phyloP scores from a whole-genome alignment of 2,888 invertebrate species.

The Xanthorhoe designata region DNA sequence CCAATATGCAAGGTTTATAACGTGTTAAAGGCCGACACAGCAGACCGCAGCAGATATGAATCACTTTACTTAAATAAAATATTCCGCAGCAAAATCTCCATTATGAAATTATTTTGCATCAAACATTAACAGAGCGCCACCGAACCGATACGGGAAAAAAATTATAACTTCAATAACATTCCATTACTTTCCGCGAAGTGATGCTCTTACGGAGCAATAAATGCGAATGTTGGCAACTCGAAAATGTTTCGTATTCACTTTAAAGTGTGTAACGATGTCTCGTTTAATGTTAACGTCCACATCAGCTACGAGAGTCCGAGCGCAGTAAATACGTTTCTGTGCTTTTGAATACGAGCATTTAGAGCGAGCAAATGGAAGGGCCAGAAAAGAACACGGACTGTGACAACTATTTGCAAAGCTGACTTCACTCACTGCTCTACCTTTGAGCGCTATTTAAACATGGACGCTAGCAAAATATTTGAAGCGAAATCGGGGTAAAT shows the following conservation, averaged over 20 bases:
- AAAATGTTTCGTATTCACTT: conserved; percentile 36
- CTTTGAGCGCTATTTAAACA: conserved; percentile 45
- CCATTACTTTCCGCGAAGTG: conserved; percentile 42
- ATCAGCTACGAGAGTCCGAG: conserved; percentile 22
- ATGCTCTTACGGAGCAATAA: conserved; percentile 43
- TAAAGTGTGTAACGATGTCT: conserved; percentile 23
- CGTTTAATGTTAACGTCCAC: conserved; percentile 31
- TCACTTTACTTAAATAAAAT: conserved; percentile 51
- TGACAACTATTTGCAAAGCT: conserved; percentile 54
- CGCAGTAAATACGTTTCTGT: conserved; percentile 18
- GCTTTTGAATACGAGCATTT: conserved; percentile 53
- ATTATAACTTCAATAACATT: conserved; percentile 50
- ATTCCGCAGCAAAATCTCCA: conserved; percentile 35
- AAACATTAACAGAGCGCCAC: conserved; percentile 30
- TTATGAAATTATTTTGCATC: conserved; percentile 46
- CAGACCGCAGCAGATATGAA: conserved; percentile 50
- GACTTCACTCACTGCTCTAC: conserved; percentile 45
- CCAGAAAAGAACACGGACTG: conserved; percentile 48
- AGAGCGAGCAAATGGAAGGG: conserved; percentile 46
- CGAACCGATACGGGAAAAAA: conserved; percentile 28
- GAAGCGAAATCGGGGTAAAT: conserved; percentile 24
- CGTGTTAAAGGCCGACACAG: conserved; percentile 52
- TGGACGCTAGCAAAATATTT: conserved; percentile 30
- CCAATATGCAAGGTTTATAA: conserved; percentile 58
- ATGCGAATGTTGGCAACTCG: conserved; percentile 40